A percentile compares a stretch with the other conserved stretches of the same genome.
phyloP scores from a whole-genome alignment of 2,113 vertebrate genomes.

The Strix aluco region DNA sequence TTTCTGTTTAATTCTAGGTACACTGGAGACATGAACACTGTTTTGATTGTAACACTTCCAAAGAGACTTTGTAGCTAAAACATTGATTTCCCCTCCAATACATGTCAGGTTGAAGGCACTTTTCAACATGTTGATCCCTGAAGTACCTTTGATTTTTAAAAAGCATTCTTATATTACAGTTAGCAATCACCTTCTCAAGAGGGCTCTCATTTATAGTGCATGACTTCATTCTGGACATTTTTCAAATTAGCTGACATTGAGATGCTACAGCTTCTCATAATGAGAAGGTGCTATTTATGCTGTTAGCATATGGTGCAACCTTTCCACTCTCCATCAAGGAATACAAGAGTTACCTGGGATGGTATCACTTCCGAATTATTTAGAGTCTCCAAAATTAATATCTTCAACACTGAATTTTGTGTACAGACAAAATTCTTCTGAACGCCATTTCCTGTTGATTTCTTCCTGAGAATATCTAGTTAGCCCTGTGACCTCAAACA shows the following conservation, averaged over 20 bases:
- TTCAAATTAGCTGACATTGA: background rate
- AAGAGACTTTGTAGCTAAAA: background rate
- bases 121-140: background rate
- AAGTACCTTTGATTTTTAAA: constrained; percentile 2
- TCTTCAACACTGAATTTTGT: background rate
- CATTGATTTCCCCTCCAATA: background rate
- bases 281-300: background rate
- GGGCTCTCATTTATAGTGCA: background rate
- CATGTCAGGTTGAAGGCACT: background rate
- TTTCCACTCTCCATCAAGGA: background rate
- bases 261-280: background rate
- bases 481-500: background rate
- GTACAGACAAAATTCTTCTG: background rate
- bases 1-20: background rate
- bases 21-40: background rate
- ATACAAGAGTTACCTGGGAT: background rate
- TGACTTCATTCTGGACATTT: constrained; percentile 4
- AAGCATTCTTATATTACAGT: background rate
- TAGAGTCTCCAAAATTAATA: background rate
- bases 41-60: background rate
- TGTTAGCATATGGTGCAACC: background rate
- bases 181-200: background rate
- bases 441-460: background rate
- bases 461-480: background rate
- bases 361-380: background rate